Evolutionary conservation across 2,113 vertebrate genomes (phyloP).

Genomic region (Aegotheles bennettii): DNA sequence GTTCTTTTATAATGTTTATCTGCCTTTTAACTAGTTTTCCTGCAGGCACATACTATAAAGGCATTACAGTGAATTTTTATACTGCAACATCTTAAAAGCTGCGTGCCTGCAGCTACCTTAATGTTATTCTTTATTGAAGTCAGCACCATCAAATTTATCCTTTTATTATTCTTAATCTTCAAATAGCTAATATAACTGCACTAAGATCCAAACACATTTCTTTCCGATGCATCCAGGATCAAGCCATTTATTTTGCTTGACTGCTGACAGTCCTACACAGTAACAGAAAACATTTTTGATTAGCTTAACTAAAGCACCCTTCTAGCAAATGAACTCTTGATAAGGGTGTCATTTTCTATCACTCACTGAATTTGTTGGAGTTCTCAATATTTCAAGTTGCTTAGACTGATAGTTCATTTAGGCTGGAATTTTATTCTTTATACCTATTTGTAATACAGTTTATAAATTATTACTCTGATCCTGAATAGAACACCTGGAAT

Average conservation of each 20-base stretch:
- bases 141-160: not conserved
- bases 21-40: slow-evolving; percentile 36
- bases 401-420: not conserved
- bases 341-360: not conserved
- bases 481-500: not conserved
- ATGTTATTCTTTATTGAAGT: slow-evolving; percentile 43
- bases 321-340: slow-evolving; percentile 36
- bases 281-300: slow-evolving; percentile 6
- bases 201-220: not conserved
- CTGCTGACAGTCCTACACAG: slow-evolving; percentile 14
- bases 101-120: slow-evolving; percentile 23
- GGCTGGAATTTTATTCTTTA: not conserved
- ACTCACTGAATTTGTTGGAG: not conserved
- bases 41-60: slow-evolving; percentile 10
- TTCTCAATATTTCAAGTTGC: slow-evolving; percentile 10
- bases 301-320: slow-evolving; percentile 24
- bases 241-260: slow-evolving; percentile 4
- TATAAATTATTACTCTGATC: not conserved
- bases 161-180: slow-evolving; percentile 30
- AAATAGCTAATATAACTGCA: not conserved
- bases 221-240: not conserved
- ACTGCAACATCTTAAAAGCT: slow-evolving; percentile 4
- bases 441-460: not conserved
- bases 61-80: not conserved
- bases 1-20: slow-evolving; percentile 40